Conservation (phyloP, 2,113 vertebrate species). For the Prunella fulvescens region DNA sequence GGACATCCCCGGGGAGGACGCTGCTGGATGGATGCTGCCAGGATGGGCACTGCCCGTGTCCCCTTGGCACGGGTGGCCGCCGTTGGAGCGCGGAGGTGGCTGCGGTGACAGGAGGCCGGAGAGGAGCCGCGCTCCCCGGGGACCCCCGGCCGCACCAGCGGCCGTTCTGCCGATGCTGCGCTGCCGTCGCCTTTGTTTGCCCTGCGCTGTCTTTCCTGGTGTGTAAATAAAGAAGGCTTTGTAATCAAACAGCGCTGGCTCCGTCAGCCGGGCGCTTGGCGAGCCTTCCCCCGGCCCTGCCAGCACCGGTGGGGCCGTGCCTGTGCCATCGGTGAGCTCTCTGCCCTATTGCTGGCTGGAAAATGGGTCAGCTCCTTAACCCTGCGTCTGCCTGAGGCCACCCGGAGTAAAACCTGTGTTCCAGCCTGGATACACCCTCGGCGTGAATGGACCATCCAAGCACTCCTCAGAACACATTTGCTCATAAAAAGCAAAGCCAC, state of each 20-base stretch:
- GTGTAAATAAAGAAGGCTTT: not conserved
- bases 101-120: not conserved
- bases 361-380: constrained; percentile 30
- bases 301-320: not conserved
- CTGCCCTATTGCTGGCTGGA: not conserved
- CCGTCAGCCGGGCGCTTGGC: not conserved
- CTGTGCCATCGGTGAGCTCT: not conserved
- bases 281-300: not conserved
- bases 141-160: not conserved
- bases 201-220: not conserved
- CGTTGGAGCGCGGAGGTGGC: not conserved
- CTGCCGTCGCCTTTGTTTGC: not conserved
- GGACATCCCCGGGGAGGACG: not conserved
- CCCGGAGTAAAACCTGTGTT: not conserved
- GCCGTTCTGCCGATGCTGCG: not conserved
- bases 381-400: not conserved
- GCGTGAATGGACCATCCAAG: not conserved
- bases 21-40: not conserved
- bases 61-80: not conserved
- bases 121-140: not conserved
- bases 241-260: not conserved
- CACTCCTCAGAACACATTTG: not conserved
- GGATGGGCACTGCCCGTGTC: too few species aligned
- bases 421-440: not conserved
- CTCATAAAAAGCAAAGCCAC: not conserved